Evolutionary conservation across 2,888 invertebrate genomes (phyloP), one percentile per base, ranked within the genome.

Genomic region (Cantharis rufa): DNA sequence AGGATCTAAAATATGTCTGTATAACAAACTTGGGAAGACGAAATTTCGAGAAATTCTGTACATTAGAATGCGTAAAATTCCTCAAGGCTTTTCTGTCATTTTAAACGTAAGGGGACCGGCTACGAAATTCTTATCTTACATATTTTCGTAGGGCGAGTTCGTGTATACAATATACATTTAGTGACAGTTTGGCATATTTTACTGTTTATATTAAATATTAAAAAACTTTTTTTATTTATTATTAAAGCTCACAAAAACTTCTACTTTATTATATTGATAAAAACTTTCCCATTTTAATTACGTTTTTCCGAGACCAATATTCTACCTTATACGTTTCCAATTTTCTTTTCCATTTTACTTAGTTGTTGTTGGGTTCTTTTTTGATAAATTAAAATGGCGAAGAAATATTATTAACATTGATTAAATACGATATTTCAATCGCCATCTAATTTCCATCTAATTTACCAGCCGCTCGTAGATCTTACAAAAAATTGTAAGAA

Each of bases 1-100:
- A 69, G 73, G 61, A 18, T 16, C 28, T 62, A 28, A 69, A 64
- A 72, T 72, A 72, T 72, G 68, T 68, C 72, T 74, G 71, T 64
- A 74, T 74, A 74, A 70, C 71, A 70, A 75, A 75, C 70, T 70
- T 61, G 24, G 13, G 32, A 75, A 64, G 66, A 70, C 16, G 66
- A 70, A 72, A 76, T 76, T 76, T 77, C 71, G 28, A 71, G 71
- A 24, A 48, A 48, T 66, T 16, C 15, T 62, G 21, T 72, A 71
- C 71, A 74, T 77, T 71, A 71, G 74, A 77, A 77, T 77, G 71
- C 71, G 77, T 74, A 62, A 70, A 70, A 77, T 77, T 74, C 77
- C 61, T 73, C 32, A 72, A 48, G 74, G 72, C 69, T 32, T 70
- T 77, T 73, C 68, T 48, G 73, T 77, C 77, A 74, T 77, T 74